Base-by-base conservation (phyloP, 2,797 vertebrate species). In the Hoplostethus atlanticus region DNA sequence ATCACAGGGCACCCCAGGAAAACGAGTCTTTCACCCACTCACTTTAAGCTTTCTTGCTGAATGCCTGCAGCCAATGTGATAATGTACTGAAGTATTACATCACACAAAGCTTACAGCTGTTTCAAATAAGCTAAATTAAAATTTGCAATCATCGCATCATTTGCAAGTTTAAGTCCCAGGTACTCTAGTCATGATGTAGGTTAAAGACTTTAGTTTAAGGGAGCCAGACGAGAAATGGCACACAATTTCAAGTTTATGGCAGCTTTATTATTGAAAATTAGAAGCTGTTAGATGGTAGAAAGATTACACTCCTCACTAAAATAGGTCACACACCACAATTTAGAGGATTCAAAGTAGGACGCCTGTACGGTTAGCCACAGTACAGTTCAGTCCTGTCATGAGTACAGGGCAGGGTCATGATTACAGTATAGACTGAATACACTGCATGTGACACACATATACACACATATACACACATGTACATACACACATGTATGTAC, bases 381-480 rank as follows among this genome's bases (percentile, higher is more conserved):
- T 59, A 70, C 44, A 50, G 68, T 68, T 69, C 73, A 51, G 63
- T 66, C 77, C 78, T 82, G 51, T 85, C 71, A 83, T 83, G 38
- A 86, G 78, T 30, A 60, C 25, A 76, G 64, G 73, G 68, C 59
- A 69, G 71, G 40, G 83, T 63, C 68, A 36, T 63, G 54, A 84
- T 89, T 73, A 86, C 66, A 85, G 62, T 61, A 70, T 57, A 73
- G 63, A 53, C 51, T 64, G 12, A 40, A 62, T 64, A 28, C 48
- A 58, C 52, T 46, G 54, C 58, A 53, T 75, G 5, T 16, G 28
- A 28, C 40, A 61, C 58, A 61, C 58, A 46, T 5, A 61, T 11
- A 60, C 21, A 61, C 42, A 64, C 34, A n/a, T 1, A 36, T 4
- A 61, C 40, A 17, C 17, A 25, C 12, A 66, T 55, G 68, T 31